These are phyloP conservation scores for Recurvirostra avosetta DNA, from an alignment of 2,113 vertebrate species.

Conservation along the genomic window DNA sequence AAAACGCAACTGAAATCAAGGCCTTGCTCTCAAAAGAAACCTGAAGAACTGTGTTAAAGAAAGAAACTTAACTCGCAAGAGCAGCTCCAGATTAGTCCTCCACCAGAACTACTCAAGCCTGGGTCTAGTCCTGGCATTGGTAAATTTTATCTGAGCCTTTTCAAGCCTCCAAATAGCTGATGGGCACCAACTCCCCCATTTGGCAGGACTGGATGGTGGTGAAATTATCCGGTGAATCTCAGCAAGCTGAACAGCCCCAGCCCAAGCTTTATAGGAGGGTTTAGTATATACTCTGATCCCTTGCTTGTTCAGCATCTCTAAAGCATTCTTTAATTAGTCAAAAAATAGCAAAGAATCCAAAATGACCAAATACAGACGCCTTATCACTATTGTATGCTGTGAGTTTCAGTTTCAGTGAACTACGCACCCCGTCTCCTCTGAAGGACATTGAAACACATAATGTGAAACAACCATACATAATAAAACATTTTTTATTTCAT, in stretches of 20 bases:
- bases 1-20: background rate
- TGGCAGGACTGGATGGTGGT: fast-evolving
- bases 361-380: background rate
- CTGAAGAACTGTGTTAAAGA: background rate
- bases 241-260: background rate
- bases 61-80: background rate
- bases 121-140: background rate
- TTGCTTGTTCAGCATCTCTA: background rate
- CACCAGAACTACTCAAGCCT: background rate
- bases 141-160: background rate
- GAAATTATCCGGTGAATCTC: background rate
- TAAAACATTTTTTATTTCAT: conserved; percentile 37
- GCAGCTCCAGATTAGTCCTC: background rate
- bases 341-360: background rate
- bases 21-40: background rate
- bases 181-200: background rate
- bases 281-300: background rate
- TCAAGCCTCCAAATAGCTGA: background rate
- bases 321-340: background rate
- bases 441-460: conserved; percentile 22
- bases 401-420: background rate
- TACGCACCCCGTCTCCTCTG: background rate
- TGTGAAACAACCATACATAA: background rate
- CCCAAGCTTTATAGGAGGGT: fast-evolving
- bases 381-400: background rate